Evolutionary conservation across 2,888 invertebrate genomes (phyloP).

Genomic region (Pseudococcus longispinus): DNA sequence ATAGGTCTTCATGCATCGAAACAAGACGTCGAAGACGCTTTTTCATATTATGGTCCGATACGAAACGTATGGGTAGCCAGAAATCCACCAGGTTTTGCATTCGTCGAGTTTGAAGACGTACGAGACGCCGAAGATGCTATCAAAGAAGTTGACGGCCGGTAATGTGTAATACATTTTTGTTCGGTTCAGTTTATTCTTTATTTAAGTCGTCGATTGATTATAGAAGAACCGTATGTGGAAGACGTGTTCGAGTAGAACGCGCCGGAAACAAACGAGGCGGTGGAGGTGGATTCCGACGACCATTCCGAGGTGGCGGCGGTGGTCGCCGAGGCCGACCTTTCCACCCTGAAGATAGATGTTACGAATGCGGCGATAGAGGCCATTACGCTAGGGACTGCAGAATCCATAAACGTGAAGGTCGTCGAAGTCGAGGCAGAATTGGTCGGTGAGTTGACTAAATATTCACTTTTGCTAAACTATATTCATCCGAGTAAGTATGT

Average conservation of each 20-base stretch:
- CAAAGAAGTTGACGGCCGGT: slow-evolving; percentile 68
- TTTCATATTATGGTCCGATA: slow-evolving; percentile 89
- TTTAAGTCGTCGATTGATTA: neutral
- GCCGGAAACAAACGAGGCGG: slow-evolving; percentile 65
- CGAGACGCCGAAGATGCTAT: slow-evolving; percentile 93
- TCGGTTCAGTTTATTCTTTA: neutral
- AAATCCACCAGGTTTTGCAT: slow-evolving; percentile 94
- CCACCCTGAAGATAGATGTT: slow-evolving; percentile 90
- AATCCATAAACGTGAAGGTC: slow-evolving; percentile 68
- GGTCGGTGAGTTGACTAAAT: slow-evolving; percentile 62
- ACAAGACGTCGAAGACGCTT: slow-evolving; percentile 91
- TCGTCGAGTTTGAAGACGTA: slow-evolving; percentile 92
- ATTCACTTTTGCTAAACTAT: neutral
- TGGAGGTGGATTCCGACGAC: slow-evolving; percentile 10
- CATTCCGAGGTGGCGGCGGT: slow-evolving; percentile 54
- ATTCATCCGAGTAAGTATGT: neutral
- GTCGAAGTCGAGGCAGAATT: slow-evolving; percentile 60
- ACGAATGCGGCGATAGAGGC: slow-evolving; percentile 92
- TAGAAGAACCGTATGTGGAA: slow-evolving; percentile 80
- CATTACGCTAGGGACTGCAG: slow-evolving; percentile 93
- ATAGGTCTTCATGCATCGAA: slow-evolving; percentile 74
- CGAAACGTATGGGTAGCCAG: slow-evolving; percentile 97
- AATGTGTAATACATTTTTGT: slow-evolving; percentile 58
- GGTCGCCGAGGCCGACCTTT: slow-evolving; percentile 72
- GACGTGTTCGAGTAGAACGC: slow-evolving; percentile 89